Evolutionary conservation across 2,113 vertebrate species (phyloP).

Genomic region (Brevimyrus niger): DNA sequence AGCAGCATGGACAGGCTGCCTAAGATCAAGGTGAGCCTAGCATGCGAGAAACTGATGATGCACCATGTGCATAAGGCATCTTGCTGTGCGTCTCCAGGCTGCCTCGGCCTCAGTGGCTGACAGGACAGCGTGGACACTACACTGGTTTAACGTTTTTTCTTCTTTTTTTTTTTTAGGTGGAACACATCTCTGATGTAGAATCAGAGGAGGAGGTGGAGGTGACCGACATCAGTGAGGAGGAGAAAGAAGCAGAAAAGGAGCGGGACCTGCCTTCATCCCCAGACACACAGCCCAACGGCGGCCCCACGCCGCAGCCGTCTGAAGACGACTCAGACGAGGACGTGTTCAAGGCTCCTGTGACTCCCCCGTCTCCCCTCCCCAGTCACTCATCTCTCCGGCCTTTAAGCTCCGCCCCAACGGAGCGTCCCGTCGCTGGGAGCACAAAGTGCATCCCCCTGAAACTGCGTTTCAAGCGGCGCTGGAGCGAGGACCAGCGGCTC

Average conservation of each 20-base stretch:
- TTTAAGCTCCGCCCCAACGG: conserved; percentile 19
- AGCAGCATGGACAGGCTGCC: conserved; percentile 45
- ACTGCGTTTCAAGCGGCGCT: conserved; percentile 81
- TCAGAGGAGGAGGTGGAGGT: conserved; percentile 82
- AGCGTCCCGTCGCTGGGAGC: conserved; percentile 49
- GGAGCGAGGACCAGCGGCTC: conserved; percentile 84
- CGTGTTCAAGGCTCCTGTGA: conserved; percentile 80
- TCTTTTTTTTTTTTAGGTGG: conserved; percentile 54
- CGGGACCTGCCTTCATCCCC: conserved; percentile 21
- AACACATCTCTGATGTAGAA: conserved; percentile 77
- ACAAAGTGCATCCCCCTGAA: conserved; percentile 79
- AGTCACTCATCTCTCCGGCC: conserved; percentile 18
- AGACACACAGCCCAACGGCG: conserved; percentile 30
- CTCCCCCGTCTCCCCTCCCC: conserved; percentile 30
- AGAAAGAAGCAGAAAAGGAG: conserved; percentile 50
- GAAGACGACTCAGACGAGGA: conserved; percentile 72
- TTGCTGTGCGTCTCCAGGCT: neutral
- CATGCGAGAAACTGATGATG: neutral
- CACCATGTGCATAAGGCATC: neutral
- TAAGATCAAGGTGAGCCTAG: conserved; percentile 71
- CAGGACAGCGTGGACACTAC: neutral
- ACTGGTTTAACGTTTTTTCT: neutral
- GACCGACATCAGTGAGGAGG: conserved; percentile 82
- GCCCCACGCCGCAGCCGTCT: neutral
- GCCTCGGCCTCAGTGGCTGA: neutral